Evolutionary conservation across 2,113 vertebrate species (phyloP), one percentile per base, ranked within the genome.

Genomic region (Neogale vison): DNA sequence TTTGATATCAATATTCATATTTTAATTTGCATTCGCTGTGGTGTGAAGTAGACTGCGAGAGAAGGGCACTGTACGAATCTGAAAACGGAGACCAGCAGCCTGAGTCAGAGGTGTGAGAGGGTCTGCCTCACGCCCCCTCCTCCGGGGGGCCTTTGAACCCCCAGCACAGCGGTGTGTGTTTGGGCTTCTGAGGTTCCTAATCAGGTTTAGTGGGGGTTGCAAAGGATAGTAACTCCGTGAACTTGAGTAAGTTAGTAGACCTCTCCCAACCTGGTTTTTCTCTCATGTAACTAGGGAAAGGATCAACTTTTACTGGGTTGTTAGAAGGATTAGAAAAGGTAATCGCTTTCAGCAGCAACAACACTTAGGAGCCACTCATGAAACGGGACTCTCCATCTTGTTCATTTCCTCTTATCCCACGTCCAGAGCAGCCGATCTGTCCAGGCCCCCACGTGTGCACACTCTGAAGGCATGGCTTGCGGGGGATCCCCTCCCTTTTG

Each of bases 11-110:
- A 14, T 97, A 92, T 95, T 97, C 93, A 80, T 95, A 65, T 69
- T 95, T 82, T 83, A 93, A 97, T 98, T 97, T 95, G 72, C 90
- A 92, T 95, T 96, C 89, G 71, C 76, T 79, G 24, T 71, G 34
- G 47, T 84, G 34, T 71, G 90, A 92, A 63, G 85, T 82, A 93
- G 93, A 17, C 67, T 84, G 39, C 77, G 52, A 92, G 69, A 90
- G 83, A 76, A 95, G 57, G 63, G 52, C 39, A 13, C 67, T 26
- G 26, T 50, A 52, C 1, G 4, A 55, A 52, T 57, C 86, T 42
- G 42, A 72, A 87, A 88, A 31, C 6, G 20, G 67, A 93, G 83
- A 93, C 77, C 52, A 77, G 69, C 18, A 2, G 10, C n/a, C 10
- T 15, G n/a, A 65, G 80, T 82, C 61, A 76, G 86, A 52, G 76